A percentile compares a stretch with the other conserved stretches of the same genome.
Conservation (phyloP, 2,113 vertebrate species). For the Callipepla californica region DNA sequence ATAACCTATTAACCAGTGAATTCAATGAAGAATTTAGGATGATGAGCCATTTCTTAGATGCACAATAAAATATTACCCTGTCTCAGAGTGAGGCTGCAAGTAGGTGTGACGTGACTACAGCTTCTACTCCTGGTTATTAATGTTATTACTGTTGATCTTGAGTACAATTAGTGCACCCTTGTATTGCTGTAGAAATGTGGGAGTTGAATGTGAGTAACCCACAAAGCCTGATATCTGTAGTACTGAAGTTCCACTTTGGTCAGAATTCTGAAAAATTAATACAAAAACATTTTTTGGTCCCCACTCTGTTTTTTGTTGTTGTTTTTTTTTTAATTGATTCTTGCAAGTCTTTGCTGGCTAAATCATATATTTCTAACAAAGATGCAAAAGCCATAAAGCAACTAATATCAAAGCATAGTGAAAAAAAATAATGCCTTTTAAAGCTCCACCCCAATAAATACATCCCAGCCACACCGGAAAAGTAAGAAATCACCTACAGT, state of each 20-base stretch:
- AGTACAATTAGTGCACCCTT: not conserved
- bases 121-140: not conserved
- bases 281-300: not conserved
- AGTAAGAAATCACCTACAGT: not conserved
- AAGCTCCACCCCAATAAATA: not conserved
- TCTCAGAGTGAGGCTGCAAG: not conserved
- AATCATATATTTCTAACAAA: not conserved
- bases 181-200: not conserved
- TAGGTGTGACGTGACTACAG: not conserved
- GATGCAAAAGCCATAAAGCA: not conserved
- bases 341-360: not conserved
- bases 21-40: not conserved
- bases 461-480: too few species aligned
- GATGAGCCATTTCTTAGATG: not conserved
- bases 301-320: not conserved
- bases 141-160: not conserved
- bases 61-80: not conserved
- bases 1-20: not conserved
- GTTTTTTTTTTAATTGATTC: too few species aligned
- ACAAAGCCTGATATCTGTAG: not conserved
- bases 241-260: not conserved
- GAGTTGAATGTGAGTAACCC: not conserved
- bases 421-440: not conserved
- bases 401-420: not conserved
- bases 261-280: not conserved